Evolutionary conservation across 2,113 vertebrate genomes (phyloP), one percentile per base, ranked within the genome.

Genomic region (Gallinago paraguaiae): DNA sequence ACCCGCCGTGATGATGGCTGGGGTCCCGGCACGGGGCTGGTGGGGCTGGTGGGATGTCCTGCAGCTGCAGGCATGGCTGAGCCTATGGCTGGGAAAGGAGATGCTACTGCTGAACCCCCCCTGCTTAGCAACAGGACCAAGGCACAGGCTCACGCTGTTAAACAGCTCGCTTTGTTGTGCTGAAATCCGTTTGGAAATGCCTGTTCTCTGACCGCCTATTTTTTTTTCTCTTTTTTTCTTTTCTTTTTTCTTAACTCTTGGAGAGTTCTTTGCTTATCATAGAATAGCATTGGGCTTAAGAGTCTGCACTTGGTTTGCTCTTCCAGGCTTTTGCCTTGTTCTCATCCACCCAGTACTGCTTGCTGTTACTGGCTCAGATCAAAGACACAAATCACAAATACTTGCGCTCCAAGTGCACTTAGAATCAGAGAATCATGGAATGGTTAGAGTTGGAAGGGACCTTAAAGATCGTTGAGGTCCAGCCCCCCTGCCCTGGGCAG

Each of bases 1-100:
- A 28, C 35, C 31, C 35, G 8, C 1, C 0, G 17, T 33, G 61
- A 1, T 0, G 18, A 2, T 6, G 63, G 13, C 13, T 2, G 39
- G 46, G 23, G 8, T 14, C 53, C 28, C 6, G 41, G 39, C 39
- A 27, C n/a, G 17, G 53, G 5, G 2, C 23, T 2, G 7, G 45
- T 46, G 45, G 46, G 19, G 45, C 4, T 2, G 4, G 23, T 7
- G 63, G 30, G 2, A 3, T 2, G 12, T 75, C 59, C 67, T 23
- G 22, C 9, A 4, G 54, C 23, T 39, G 46, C 20, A 11, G 57
- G 89, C 39, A 9, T 3, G 3, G 39, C 68, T 14, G 28, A 31
- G 6, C 37, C 59, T 13, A 4, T 33, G 8, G 5, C 59, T 1
- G 13, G 68, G 45, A 17, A 30, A 39, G 25, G 45, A 46, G 30